Conservation (phyloP, 2,113 vertebrate species). For the Epinephelus lanceolatus region DNA sequence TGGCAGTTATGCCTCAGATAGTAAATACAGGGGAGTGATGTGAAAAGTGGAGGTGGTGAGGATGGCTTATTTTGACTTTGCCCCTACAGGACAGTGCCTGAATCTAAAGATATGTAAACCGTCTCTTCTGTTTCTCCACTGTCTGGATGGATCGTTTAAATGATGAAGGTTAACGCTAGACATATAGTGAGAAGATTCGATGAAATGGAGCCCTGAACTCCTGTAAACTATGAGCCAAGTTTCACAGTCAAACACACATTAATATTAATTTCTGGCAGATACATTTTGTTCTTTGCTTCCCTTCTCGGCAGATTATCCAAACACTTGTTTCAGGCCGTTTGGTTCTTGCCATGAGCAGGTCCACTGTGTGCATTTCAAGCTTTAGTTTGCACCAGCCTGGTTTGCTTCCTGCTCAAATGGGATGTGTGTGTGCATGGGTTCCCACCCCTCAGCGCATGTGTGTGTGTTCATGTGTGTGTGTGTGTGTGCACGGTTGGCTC, state of each 20-base stretch:
- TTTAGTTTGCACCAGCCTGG: constrained; percentile 30
- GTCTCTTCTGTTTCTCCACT: neutral
- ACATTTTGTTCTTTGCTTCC: neutral
- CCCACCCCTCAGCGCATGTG: constrained; percentile 29
- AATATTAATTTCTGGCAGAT: neutral
- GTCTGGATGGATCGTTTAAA: neutral
- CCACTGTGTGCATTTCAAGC: constrained; percentile 11
- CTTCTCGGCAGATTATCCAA: neutral
- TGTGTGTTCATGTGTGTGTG: constrained; percentile 45
- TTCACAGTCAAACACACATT: neutral
- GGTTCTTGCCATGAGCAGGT: constrained; percentile 8
- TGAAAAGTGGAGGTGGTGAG: neutral
- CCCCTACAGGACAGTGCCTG: constrained; percentile 6
- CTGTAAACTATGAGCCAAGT: neutral
- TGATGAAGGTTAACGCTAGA: neutral
- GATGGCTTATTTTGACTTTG: constrained; percentile 7
- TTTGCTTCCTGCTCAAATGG: constrained; percentile 50
- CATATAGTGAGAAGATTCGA: neutral
- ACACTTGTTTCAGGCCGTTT: constrained; percentile 21
- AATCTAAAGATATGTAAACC: constrained; percentile 1
- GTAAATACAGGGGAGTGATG: constrained; percentile 35
- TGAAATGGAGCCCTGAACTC: neutral
- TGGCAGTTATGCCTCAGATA: neutral
- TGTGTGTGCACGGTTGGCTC: constrained; percentile 76
- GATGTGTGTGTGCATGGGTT: constrained; percentile 48